Evolutionary conservation across 2,888 invertebrate genomes (phyloP).

Genomic region (Plagiodera versicolora): DNA sequence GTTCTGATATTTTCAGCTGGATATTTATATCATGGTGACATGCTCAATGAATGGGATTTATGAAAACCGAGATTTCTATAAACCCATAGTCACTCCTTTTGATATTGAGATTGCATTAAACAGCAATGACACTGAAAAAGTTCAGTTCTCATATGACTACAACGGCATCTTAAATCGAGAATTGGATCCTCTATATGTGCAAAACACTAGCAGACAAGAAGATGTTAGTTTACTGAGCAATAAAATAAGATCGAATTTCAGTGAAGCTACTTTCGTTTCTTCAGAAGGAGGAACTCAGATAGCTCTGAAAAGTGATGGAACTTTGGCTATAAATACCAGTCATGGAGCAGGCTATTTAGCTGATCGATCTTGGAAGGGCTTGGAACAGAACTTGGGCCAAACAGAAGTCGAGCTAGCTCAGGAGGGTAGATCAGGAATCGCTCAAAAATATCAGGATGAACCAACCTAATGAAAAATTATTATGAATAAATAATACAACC

Average conservation of each 20-base stretch:
- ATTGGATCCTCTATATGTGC: slow-evolving; percentile 4
- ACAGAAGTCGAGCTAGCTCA: slow-evolving; percentile 68
- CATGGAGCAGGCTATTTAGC: slow-evolving; percentile 67
- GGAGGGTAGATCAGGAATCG: slow-evolving; percentile 77
- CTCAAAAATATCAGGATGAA: slow-evolving; percentile 69
- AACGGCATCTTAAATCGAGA: slow-evolving; percentile 62
- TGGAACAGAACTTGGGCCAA: slow-evolving; percentile 79
- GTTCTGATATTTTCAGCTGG: slow-evolving; percentile 66
- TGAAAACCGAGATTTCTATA: slow-evolving; percentile 82
- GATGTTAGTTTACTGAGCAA: slow-evolving; percentile 81
- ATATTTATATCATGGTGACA: slow-evolving; percentile 87
- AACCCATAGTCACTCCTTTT: slow-evolving; percentile 88
- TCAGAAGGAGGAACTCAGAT: slow-evolving; percentile 30
- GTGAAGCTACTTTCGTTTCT: slow-evolving; percentile 34
- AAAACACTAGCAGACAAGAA: slow-evolving; percentile 37
- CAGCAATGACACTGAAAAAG: slow-evolving; percentile 51
- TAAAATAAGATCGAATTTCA: slow-evolving; percentile 53
- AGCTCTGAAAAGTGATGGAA: slow-evolving; percentile 52
- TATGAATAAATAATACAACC: not conserved
- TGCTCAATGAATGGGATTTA: slow-evolving; percentile 89
- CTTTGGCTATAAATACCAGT: slow-evolving; percentile 57
- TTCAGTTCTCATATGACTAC: slow-evolving; percentile 64
- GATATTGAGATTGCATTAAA: slow-evolving; percentile 88
- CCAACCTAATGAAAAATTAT: slow-evolving; percentile 8
- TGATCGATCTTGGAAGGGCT: slow-evolving; percentile 79